These are phyloP conservation scores for Onychorhynchus coronatus DNA, from an alignment of 2,113 vertebrate species.

Conservation along the genomic window DNA sequence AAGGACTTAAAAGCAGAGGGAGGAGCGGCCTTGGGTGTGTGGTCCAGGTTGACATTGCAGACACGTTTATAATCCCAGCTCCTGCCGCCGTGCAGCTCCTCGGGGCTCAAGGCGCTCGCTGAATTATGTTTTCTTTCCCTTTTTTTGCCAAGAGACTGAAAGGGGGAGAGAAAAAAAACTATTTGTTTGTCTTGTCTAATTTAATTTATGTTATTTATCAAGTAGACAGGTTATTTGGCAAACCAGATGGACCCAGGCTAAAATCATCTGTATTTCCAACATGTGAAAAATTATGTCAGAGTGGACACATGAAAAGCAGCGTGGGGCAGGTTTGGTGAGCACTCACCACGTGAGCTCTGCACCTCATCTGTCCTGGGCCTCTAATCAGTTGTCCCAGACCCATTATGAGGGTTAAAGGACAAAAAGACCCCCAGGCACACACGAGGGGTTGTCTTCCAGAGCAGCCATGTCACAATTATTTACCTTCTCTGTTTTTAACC, in stretches of 20 bases:
- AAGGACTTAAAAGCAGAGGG: neutral
- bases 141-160: conserved; percentile 57
- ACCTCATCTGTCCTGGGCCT: neutral
- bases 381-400: neutral
- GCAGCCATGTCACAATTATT: neutral
- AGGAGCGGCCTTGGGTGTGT: neutral
- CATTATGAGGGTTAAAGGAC: conserved; percentile 20
- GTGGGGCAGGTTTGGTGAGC: neutral
- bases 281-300: conserved; percentile 73
- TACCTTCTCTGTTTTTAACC: neutral
- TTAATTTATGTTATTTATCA: conserved; percentile 87
- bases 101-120: conserved; percentile 43
- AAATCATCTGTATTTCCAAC: conserved; percentile 80
- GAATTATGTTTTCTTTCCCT: conserved; percentile 54
- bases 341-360: neutral
- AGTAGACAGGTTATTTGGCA: conserved; percentile 86
- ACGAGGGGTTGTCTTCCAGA: neutral
- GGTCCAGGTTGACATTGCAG: conserved; percentile 60
- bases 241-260: conserved; percentile 83
- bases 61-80: conserved; percentile 56
- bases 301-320: conserved; percentile 51
- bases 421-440: conserved; percentile 1
- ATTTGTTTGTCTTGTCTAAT: conserved; percentile 84
- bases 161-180: conserved; percentile 51
- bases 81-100: neutral